Evolutionary conservation across 1,140 invertebrate species (phyloP).

Genomic region (Helicoverpa zea): DNA sequence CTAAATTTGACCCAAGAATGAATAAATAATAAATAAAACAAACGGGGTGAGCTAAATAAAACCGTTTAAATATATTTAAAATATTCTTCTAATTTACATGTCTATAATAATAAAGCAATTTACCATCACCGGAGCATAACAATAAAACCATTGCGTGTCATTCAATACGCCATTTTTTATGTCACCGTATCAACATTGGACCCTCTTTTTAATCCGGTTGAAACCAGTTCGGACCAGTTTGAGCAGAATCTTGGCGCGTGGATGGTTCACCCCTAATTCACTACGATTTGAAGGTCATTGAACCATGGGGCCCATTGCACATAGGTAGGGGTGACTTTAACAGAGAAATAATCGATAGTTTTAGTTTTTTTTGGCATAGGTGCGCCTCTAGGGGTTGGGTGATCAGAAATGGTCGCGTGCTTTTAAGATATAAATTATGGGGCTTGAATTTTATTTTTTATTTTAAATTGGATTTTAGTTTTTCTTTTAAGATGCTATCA

Average conservation of each 20-base stretch:
- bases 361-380: conserved; percentile 46
- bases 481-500: not conserved
- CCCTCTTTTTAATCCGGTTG: conserved; percentile 45
- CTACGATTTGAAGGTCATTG: conserved; percentile 56
- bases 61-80: not conserved
- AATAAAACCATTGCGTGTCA: conserved; percentile 28
- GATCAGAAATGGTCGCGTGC: conserved; percentile 12
- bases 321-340: conserved; percentile 45
- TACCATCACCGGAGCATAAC: conserved; percentile 11
- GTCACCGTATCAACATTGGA: conserved; percentile 20
- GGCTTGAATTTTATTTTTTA: not conserved
- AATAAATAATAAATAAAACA: too few relatives aligned
- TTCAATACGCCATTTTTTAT: conserved; percentile 22
- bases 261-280: conserved; percentile 34
- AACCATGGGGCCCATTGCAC: conserved; percentile 54
- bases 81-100: conserved; percentile 19
- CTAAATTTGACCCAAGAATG: too few relatives aligned
- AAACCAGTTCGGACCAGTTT: conserved; percentile 49
- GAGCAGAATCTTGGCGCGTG: conserved; percentile 41
- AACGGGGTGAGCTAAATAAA: too few relatives aligned
- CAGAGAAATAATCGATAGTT: conserved; percentile 52
- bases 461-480: not conserved
- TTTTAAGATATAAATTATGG: not conserved
- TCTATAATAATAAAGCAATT: conserved; percentile 30
- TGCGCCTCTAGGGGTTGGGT: conserved; percentile 14